Percentiles rank a stretch among this genome's conserved stretches.
Evolutionary conservation across 1,140 invertebrate genomes (phyloP).

Genomic region (Trichomalopsis sarcophagae): DNA sequence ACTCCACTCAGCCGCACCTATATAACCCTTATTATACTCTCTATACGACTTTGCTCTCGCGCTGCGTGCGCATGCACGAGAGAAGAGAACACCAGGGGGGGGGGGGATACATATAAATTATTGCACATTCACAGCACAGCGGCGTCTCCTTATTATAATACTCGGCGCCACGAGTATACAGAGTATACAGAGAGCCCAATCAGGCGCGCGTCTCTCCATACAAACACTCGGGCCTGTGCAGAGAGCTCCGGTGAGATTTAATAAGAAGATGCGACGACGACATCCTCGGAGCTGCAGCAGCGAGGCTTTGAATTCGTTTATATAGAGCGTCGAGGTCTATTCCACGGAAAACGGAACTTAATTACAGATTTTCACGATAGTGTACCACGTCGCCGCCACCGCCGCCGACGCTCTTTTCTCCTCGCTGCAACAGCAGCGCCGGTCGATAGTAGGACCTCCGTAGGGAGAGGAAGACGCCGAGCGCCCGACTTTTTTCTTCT

Average conservation of each 20-base stretch:
- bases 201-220: background rate
- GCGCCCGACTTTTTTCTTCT: slow-evolving; percentile 15
- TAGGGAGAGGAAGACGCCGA: background rate
- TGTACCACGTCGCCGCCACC: background rate
- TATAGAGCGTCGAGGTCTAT: background rate
- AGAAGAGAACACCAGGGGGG: too few relatives aligned
- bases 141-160: background rate
- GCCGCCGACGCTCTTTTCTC: background rate
- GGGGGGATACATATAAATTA: background rate
- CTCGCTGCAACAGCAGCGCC: background rate
- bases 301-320: slow-evolving; percentile 51
- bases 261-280: slow-evolving; percentile 56
- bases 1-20: background rate
- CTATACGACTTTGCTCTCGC: too few relatives aligned
- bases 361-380: slow-evolving; percentile 65
- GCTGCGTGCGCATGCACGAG: background rate
- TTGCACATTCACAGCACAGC: background rate
- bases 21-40: background rate
- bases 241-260: slow-evolving; percentile 49
- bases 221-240: background rate
- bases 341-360: slow-evolving; percentile 58
- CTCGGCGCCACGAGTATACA: background rate
- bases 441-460: slow-evolving; percentile 17
- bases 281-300: slow-evolving; percentile 23
- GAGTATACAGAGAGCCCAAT: background rate